Evolutionary conservation across 2,797 vertebrate genomes (phyloP).

Genomic region (Pseudochromis fuscus): DNA sequence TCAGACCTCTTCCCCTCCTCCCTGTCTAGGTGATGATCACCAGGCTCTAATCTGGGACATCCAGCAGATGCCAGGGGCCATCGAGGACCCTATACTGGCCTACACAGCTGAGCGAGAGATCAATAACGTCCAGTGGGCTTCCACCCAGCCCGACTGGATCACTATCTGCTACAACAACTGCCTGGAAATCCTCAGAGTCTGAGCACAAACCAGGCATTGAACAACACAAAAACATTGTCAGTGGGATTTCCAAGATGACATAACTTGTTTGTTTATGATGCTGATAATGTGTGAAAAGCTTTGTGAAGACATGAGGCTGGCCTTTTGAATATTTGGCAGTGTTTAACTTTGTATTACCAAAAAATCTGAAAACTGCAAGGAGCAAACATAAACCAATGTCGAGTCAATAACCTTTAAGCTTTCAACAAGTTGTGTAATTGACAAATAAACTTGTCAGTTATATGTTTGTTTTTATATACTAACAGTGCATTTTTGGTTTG

Average conservation of each 20-base stretch:
- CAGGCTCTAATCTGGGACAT: slow-evolving; percentile 99
- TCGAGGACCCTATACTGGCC: slow-evolving; percentile 98
- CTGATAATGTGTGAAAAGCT: slow-evolving; percentile 16
- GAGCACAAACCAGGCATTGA: slow-evolving; percentile 64
- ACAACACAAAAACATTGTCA: slow-evolving; percentile 20
- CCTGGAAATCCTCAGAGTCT: slow-evolving; percentile 96
- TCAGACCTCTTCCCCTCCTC: slow-evolving; percentile 26
- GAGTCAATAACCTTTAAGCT: slow-evolving; percentile 10
- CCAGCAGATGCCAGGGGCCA: slow-evolving; percentile 98
- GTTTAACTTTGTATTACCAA: slow-evolving; percentile 12
- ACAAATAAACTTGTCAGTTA: slow-evolving; percentile 6
- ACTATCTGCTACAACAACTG: slow-evolving; percentile 99
- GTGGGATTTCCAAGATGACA: not conserved
- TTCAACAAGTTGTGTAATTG: slow-evolving; percentile 14
- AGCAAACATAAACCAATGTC: slow-evolving; percentile 10
- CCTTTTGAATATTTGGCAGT: not conserved
- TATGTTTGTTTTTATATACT: slow-evolving; percentile 21
- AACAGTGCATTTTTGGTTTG: slow-evolving; percentile 24
- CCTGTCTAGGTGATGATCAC: slow-evolving; percentile 94
- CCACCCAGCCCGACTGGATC: slow-evolving; percentile 98
- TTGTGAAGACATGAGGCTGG: not conserved
- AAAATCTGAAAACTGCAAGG: slow-evolving; percentile 10
- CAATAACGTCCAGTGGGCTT: slow-evolving; percentile 99
- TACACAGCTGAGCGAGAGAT: slow-evolving; percentile 99
- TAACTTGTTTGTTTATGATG: slow-evolving; percentile 11